Evolutionary conservation across 2,888 invertebrate species (phyloP), one percentile per base, ranked within the genome.

Genomic region (Linyphia triangularis): DNA sequence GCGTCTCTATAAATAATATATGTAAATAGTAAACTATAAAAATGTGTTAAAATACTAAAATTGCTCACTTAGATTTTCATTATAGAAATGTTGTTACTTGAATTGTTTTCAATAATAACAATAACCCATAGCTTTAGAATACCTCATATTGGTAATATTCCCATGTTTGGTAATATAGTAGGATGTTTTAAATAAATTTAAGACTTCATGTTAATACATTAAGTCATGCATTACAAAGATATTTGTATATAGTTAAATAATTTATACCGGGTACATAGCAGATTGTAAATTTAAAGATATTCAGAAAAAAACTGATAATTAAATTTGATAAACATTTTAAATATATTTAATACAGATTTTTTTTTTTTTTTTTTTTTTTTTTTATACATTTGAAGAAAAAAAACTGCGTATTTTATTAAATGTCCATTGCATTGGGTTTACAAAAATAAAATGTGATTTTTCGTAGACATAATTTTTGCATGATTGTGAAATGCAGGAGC

Each of bases 21-120:
- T 43, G 22, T 65, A 33, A 69, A 24, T 57, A 16, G n/a, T 61
- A 61, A 16, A n/a, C n/a, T 51, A 51, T 51, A 51, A n/a, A 51
- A 13, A n/a, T 51, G n/a, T 51, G 51, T 51, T 51, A 28, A n/a
- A 33, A 82, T 61, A 28, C 10, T 63, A 69, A 81, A 70, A 65
- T 61, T 83, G 83, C 83, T 83, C 83, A 83, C 83, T 73, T 73
- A 83, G 83, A 51, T 51, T 43, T 22, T 30, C 43, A 73, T 43
- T 13, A 33, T 40, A 59, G 59, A 40, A 63, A 28, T 40, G 43
- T 73, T 83, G 73, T 83, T 83, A 61, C 37, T 51, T 19, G 73
- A 63, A 51, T 83, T 73, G 83, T 22, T 83, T 13, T 30, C 70
- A 70, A 16, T 33, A 26, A 22, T 33, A 9, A 40, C 7, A 19